Evolutionary conservation across 2,888 invertebrate species (phyloP), one percentile per base, ranked within the genome.

Genomic region (Vannuccia rotundouncinata): DNA sequence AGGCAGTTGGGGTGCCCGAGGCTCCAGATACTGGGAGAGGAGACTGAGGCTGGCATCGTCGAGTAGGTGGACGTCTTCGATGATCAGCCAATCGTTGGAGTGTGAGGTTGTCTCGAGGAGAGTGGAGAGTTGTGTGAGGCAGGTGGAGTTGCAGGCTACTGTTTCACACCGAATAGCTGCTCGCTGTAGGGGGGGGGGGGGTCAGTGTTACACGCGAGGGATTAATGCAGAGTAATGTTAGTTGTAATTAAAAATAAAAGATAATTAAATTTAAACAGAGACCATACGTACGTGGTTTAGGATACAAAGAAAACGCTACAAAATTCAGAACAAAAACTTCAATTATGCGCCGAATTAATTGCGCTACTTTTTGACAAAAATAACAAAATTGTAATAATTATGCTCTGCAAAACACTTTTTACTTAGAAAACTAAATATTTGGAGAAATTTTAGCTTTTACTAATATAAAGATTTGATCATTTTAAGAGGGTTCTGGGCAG

Each of bases 51-150:
- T 83, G 28, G 82, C 82, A 13, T 82, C 82, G 5, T 84, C 82
- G 1, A 85, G 85, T 27, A 86, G 84, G 79, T 87, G 86, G 0
- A 86, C 82, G 29, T 85, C 84, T 81, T 86, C 85, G 29, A 87
- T 84, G 59, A 87, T 81, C 0, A 85, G 83, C 87, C 87, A 87
- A 76, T 84, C 84, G 76, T 86, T 84, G 45, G 86, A 84, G 82
- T 86, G 86, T 10, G 5, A 45, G 1, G 86, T 86, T 5, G 84
- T 81, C 79, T 85, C 85, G 0, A 87, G 83, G 0, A 85, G 31
- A 13, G 27, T 31, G 29, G 5, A 5, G 1, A 75, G 31, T 2
- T 22, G 5, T 2, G 17, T n/a, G 2, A 75, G 29, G 2, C 5
- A 29, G 75, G 75, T 27, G 2, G 29, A 31, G 31, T 75, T 75